A percentile compares a stretch with the other conserved stretches of the same genome.
These are phyloP conservation scores for Lomographa bimaculata DNA, from an alignment of 2,888 invertebrate genomes.

Conservation along the genomic window DNA sequence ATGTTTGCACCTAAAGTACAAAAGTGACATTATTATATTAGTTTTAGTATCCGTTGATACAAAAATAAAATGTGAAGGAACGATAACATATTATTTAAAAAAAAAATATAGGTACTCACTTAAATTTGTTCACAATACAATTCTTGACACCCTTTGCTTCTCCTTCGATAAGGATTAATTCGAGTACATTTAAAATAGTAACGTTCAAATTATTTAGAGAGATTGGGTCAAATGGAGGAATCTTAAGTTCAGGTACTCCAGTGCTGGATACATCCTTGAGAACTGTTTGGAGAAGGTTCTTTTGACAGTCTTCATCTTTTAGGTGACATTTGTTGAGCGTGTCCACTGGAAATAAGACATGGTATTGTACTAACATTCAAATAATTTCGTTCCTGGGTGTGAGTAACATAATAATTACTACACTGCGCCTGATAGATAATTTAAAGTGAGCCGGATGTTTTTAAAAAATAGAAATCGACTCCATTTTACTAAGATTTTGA, in stretches of 20 bases:
- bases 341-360: conserved; percentile 35
- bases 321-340: conserved; percentile 25
- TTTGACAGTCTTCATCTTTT: conserved; percentile 26
- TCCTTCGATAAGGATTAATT: conserved; percentile 15
- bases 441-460: no score
- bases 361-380: no score
- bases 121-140: conserved; percentile 21
- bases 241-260: conserved; percentile 19
- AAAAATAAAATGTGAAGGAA: no score
- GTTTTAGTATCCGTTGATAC: no score
- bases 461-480: no score
- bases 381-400: no score
- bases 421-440: no score
- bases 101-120: conserved; percentile 28
- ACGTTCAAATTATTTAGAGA: conserved; percentile 9
- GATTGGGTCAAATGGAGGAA: conserved; percentile 27
- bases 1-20: no score
- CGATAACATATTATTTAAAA: no score
- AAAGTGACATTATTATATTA: no score
- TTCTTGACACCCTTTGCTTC: conserved; percentile 17
- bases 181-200: conserved; percentile 2
- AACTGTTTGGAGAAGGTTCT: conserved; percentile 6
- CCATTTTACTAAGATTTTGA: no score
- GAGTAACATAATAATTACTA: no score
- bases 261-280: conserved; percentile 3